Evolutionary conservation across 1,140 invertebrate genomes (phyloP).

Genomic region (Calliopsis andreniformis): DNA sequence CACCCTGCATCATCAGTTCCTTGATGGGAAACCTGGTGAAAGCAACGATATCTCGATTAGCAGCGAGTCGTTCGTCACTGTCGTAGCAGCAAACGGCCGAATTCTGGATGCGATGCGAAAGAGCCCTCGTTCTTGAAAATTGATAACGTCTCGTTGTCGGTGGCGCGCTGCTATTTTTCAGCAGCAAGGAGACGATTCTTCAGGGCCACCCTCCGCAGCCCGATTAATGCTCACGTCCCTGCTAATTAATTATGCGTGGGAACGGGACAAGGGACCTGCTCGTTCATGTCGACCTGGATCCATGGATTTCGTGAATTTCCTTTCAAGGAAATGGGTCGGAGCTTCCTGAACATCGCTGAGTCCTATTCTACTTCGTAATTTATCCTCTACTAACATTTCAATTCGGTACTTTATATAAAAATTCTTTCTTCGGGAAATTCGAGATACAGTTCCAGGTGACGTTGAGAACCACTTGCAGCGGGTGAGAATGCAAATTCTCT

Average conservation of each 20-base stretch:
- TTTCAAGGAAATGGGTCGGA: background rate
- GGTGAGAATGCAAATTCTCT: too few relatives aligned
- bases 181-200: background rate
- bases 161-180: conserved; percentile 22
- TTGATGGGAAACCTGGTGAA: conserved; percentile 25
- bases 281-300: background rate
- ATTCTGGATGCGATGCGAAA: conserved; percentile 22
- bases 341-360: background rate
- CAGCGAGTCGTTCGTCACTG: conserved; percentile 22
- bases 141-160: conserved; percentile 10
- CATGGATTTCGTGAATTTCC: background rate
- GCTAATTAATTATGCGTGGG: conserved; percentile 36
- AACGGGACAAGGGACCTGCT: background rate
- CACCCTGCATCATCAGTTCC: background rate
- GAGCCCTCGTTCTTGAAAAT: background rate
- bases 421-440: too few relatives aligned
- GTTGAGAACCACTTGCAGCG: too few relatives aligned
- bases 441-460: too few relatives aligned
- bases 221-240: conserved; percentile 15
- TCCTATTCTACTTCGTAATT: too few relatives aligned
- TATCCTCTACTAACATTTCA: too few relatives aligned
- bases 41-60: conserved; percentile 37
- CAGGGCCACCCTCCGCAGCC: background rate
- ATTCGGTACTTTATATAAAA: too few relatives aligned
- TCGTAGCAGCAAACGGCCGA: conserved; percentile 3